Base-by-base conservation (phyloP, 2,888 invertebrate species). In the Blastobasis adustella region DNA sequence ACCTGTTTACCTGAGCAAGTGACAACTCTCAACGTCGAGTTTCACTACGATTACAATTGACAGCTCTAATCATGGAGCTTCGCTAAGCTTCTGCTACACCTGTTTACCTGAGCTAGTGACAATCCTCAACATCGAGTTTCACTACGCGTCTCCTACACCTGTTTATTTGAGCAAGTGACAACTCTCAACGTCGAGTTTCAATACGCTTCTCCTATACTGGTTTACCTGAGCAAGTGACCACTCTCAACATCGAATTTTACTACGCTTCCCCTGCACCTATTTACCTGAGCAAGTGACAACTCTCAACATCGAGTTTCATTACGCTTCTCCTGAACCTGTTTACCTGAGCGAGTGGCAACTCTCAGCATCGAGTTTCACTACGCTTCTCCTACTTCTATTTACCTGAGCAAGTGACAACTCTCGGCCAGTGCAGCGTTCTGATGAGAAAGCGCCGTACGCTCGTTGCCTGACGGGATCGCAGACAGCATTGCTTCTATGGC, bases 81-180 rank as follows among this genome's bases (percentile, higher is more conserved):
- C 23, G 3, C 23, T 23, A 23, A 1, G 23, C 23, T 23, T 23
- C 3, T 1, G 2, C 23, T 23, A 23, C 23, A 23, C 23, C 23
- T 41, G n/a, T n/a, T 10, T 45, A 83, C 85, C 75, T 72, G 0
- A 84, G 54, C 46, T 80, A 54, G 46, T 76, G 69, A 39, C 75
- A 76, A 58, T 69, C 75, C 46, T 79, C 78, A 0, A 58, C 60
- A 23, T 23, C 23, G 23, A 23, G 23, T 23, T 23, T 23, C 23
- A 23, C 23, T 23, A 23, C 23, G 23, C 23, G 1, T 41, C 41
- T 1, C 9, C 8, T 8, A 41, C 8, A 41, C 41, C 41, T 41
- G n/a, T n/a, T 38, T 46, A 83, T 85, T 74, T 72, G 0, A 84
- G 54, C 46, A 81, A 54, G 47, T 76, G 69, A 38, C 74, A 75